These are phyloP conservation scores for Paralichthys olivaceus DNA, from an alignment of 2,113 vertebrate genomes.

Conservation along the genomic window DNA sequence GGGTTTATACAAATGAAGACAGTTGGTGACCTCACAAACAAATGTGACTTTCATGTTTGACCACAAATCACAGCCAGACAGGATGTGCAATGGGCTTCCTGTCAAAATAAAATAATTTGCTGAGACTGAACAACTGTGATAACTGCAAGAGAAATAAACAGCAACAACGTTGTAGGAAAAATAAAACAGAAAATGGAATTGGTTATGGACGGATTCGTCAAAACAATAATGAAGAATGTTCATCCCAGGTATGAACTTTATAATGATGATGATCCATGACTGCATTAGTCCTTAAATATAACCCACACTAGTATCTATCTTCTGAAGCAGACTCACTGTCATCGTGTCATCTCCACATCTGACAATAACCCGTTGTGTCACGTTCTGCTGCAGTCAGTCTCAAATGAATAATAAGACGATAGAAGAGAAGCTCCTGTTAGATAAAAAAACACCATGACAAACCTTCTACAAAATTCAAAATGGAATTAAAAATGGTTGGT, in stretches of 20 bases:
- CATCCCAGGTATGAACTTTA: too few species aligned
- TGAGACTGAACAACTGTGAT: too few species aligned
- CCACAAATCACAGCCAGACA: too few species aligned
- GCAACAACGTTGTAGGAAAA: too few species aligned
- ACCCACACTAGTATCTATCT: neutral
- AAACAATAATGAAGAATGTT: too few species aligned
- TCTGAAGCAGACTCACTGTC: neutral
- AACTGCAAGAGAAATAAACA: too few species aligned
- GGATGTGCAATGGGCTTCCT: too few species aligned
- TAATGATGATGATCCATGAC: too few species aligned
- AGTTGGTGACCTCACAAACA: constrained; percentile 1
- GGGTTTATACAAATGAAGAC: neutral
- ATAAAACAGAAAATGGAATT: too few species aligned
- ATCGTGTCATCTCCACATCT: neutral
- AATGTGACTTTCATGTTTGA: neutral
- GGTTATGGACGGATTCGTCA: too few species aligned
- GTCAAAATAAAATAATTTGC: too few species aligned
- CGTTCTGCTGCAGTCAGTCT: constrained; percentile 4
- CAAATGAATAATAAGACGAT: neutral
- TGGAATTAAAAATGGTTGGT: neutral
- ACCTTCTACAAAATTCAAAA: neutral
- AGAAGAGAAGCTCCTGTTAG: neutral
- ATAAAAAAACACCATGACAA: constrained; percentile 1
- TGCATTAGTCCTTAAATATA: neutral
- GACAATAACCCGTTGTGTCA: constrained; percentile 4